Conservation (phyloP, 2,888 invertebrate genomes). For the Leistus spinibarbis region DNA sequence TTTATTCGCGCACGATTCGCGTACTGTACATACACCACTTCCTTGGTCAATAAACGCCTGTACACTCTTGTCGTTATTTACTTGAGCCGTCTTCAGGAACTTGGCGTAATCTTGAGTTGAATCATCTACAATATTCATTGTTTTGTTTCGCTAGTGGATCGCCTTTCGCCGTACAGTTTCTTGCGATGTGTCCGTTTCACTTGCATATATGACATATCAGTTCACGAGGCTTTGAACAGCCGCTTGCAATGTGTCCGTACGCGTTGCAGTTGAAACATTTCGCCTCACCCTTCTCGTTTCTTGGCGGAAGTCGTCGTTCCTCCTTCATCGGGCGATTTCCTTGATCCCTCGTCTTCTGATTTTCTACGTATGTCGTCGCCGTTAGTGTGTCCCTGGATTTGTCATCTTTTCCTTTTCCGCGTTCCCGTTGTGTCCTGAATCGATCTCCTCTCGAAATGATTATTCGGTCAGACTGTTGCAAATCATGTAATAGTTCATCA, state of each 20-base stretch:
- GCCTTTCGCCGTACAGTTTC: no score
- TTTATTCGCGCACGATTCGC: no score
- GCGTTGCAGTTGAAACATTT: slow-evolving; percentile 4
- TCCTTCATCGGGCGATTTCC: neutral
- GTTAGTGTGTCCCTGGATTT: neutral
- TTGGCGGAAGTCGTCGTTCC: neutral
- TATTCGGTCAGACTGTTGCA: neutral
- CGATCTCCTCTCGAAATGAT: neutral
- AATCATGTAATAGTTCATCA: slow-evolving; percentile 1
- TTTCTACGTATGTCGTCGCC: neutral
- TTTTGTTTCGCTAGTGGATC: no score
- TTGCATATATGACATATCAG: no score
- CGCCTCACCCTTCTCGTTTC: neutral
- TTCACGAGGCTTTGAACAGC: neutral
- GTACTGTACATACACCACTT: no score
- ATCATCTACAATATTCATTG: no score
- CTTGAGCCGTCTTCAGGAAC: no score
- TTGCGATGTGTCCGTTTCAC: no score
- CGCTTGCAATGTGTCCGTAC: neutral
- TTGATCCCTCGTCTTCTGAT: neutral
- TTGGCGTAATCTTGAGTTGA: no score
- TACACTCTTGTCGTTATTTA: no score
- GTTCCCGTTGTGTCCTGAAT: neutral
- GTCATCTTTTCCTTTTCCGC: neutral
- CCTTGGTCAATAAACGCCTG: no score